phyloP scores from a whole-genome alignment of 2,888 invertebrate genomes.

The Bimastos eiseni region DNA sequence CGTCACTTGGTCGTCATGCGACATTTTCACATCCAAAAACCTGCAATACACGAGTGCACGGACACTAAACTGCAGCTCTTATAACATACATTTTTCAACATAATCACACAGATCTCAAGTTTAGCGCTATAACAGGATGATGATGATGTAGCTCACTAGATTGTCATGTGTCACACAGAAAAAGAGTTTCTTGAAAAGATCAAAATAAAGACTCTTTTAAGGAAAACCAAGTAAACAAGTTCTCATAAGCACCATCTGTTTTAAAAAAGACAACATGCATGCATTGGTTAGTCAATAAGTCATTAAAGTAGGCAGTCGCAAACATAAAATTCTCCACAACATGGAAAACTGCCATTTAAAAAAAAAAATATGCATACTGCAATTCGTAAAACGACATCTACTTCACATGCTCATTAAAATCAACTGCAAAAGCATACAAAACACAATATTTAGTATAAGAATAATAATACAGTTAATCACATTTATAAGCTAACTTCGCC shows the following conservation, averaged over 20 bases:
- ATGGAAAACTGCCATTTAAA: not conserved
- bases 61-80: no score
- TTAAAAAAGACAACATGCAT: not conserved
- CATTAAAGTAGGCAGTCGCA: not conserved
- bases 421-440: constrained; percentile 8
- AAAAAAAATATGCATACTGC: constrained; percentile 13
- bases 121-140: no score
- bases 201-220: not conserved
- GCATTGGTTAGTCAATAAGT: not conserved
- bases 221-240: not conserved
- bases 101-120: no score
- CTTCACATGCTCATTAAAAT: not conserved
- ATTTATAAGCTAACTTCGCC: not conserved
- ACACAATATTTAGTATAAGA: not conserved
- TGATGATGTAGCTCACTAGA: not conserved
- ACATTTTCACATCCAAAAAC: no score
- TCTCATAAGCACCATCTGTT: not conserved
- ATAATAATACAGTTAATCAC: not conserved
- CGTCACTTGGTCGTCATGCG: no score
- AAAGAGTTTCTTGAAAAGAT: not conserved
- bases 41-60: no score
- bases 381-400: not conserved
- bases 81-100: no score
- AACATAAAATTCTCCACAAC: not conserved
- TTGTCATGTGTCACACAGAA: not conserved